Base-by-base conservation (phyloP, 2,797 vertebrate species). In the Amblyraja radiata region DNA sequence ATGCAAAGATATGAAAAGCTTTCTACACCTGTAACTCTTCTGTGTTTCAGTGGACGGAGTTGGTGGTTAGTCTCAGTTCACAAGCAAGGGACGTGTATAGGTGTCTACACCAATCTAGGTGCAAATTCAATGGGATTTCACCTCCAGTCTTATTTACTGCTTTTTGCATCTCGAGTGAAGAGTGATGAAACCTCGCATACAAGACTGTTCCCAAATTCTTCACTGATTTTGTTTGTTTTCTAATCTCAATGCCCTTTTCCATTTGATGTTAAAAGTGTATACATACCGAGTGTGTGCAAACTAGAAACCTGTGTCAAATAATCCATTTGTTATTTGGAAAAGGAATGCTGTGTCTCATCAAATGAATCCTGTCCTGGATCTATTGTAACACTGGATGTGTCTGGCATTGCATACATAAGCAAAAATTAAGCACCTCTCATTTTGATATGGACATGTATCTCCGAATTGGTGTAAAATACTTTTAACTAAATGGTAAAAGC, bases 401-500 rank as follows among this genome's bases (percentile, higher is more conserved):
- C 36, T 90, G 63, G 86, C 86, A 90, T 90, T 74, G 90, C 90
- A 71, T 63, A 91, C 36, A 71, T 91, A 54, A 74, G 71, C 68
- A 91, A 74, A 91, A 46, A 74, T 73, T 25, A 91, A 91, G 68
- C 21, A 25, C 13, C 36, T 80, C 23, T 92, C 58, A 46, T 92
- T 91, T 92, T 92, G 90, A 92, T 92, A 54, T 73, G 74, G 39
- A 74, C 2, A 92, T 54, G 65, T n/a, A 58, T 76, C 46, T 90
- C 21, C n/a, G 71, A 65, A 71, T 71, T 76, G 71, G 73, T 92
- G 90, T 92, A 92, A 92, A 76, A 92, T 92, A 76, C 39, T 92
- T 92, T 74, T 74, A 92, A 76, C 58, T 23, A 92, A 92, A 16
- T n/a, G 39, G 71, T 58, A 92, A 74, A 92, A 76, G 71, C 65